phyloP scores from a whole-genome alignment of 1,140 invertebrate genomes.

The Rhopalosiphum maidis region DNA sequence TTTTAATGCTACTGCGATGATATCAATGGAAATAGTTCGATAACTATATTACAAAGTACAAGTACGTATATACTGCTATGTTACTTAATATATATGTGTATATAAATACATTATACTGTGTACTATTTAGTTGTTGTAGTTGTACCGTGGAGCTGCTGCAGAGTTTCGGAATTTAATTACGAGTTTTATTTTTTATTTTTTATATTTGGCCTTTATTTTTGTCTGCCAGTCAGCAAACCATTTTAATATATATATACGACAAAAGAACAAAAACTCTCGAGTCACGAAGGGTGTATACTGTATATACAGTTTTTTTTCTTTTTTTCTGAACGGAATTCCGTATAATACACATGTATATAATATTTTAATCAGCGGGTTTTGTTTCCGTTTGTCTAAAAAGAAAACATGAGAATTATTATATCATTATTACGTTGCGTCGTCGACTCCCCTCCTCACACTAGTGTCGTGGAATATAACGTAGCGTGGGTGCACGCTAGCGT shows the following conservation, averaged over 20 bases:
- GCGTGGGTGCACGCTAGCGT: not conserved
- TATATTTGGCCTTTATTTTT: not conserved
- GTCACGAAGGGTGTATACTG: not conserved
- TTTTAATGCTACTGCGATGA: not conserved
- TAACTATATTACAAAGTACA: not conserved
- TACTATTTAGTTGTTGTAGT: not conserved
- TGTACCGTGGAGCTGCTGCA: not conserved
- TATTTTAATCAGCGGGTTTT: slow-evolving; percentile 4
- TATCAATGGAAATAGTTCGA: slow-evolving; percentile 16
- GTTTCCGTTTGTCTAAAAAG: not conserved
- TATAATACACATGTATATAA: not conserved
- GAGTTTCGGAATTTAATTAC: not conserved
- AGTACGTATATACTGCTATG: not conserved
- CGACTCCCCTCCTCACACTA: not conserved
- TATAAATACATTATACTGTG: not conserved
- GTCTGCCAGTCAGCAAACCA: not conserved
- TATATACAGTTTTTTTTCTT: not conserved
- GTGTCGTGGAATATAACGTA: not conserved
- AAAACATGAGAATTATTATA: slow-evolving; percentile 1
- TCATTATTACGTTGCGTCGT: not conserved
- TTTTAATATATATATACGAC: not conserved
- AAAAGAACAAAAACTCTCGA: slow-evolving; percentile 5
- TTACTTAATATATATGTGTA: not conserved
- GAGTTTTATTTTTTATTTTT: not conserved
- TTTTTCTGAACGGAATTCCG: not conserved